Evolutionary conservation across 1,140 invertebrate genomes (phyloP), one percentile per base, ranked within the genome.

Genomic region (Sinella curviseta): DNA sequence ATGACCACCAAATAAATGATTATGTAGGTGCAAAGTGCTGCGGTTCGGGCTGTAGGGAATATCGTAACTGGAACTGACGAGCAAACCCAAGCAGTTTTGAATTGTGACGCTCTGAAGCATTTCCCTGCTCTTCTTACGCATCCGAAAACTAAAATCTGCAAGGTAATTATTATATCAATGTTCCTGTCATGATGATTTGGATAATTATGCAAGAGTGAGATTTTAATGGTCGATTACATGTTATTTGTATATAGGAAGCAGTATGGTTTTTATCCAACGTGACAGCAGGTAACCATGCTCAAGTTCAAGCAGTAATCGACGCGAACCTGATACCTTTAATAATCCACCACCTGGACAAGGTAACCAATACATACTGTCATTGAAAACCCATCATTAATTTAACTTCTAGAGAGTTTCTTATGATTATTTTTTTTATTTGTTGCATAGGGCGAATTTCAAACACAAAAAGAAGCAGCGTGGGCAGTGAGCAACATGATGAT

Each of bases 211-310:
- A 74, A 20, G 17, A 33, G 35, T 65, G 28, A 78, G 30, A 65
- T 30, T 14, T 57, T 57, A 67, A 65, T 70, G 33, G 20, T 77
- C 17, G 81, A 30, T 73, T 54, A 81, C 60, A 0, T 20, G 67
- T 74, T 67, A 77, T 84, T 81, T 81, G 55, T 55, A 78, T 87
- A 14, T 84, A 91, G 90, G 97, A 99, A 89, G 97, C 98, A 24
- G 96, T 98, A 4, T 99, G 98, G 98, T 99, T 99, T 88, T 89
- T 99, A 54, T 99, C 97, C 0, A 99, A 99, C 88, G 97, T 99
- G 39, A 99, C 97, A 81, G 98, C 98, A 34, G 98, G 98, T 75
- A 99, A 99, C 89, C 94, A 97, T 85, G 90, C 92, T 16, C 98
- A 99, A 89, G 97, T 99, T 20, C 97, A 99, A 87, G 94, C 95